Evolutionary conservation across 2,113 vertebrate genomes (phyloP), one percentile per base, ranked within the genome.

Genomic region (Dipodomys merriami): DNA sequence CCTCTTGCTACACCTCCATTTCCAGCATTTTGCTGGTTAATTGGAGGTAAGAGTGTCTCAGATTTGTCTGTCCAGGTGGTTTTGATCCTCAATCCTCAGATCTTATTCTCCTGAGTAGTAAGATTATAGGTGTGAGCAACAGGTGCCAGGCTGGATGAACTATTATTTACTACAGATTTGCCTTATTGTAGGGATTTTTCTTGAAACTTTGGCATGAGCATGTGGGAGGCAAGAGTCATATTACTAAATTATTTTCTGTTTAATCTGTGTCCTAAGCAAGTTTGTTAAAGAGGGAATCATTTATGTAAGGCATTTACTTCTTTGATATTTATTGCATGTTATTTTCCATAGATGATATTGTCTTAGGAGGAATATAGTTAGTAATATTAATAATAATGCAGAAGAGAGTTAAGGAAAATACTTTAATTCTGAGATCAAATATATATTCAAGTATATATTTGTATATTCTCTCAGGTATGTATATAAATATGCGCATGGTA

Each of bases 361-460:
- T 95, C 44, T 11, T 72, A 78, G 22, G 64, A 88, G 68, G 60
- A 93, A 84, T 29, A 71, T 29, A 71, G 4, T 72, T 93, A 60
- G 46, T 94, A 39, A 83, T 68, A 18, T 39, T 89, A 81, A 76
- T 71, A 84, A 78, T 44, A 73, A 84, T 27, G 3, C 29, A 86
- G 79, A 76, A 92, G n/a, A 90, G 83, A 91, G 33, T 60, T 93
- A 68, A 82, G 35, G 81, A 90, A 83, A 87, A 80, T 83, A 27
- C 29, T 80, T 91, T 7, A 81, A 25, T 96, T 80, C 46, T 49
- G 69, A 93, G 79, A 88, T 76, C 94, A 90, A 90, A 73, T 62
- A 19, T 62, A 62, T 19, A 62, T 90, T 93, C 23, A 8, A 68
- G 6, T 68, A 2, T 86, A 11, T 76, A 2, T 78, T 7, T 0